Evolutionary conservation across 2,113 vertebrate genomes (phyloP), one percentile per base, ranked within the genome.

Genomic region (Eonycteris spelaea): DNA sequence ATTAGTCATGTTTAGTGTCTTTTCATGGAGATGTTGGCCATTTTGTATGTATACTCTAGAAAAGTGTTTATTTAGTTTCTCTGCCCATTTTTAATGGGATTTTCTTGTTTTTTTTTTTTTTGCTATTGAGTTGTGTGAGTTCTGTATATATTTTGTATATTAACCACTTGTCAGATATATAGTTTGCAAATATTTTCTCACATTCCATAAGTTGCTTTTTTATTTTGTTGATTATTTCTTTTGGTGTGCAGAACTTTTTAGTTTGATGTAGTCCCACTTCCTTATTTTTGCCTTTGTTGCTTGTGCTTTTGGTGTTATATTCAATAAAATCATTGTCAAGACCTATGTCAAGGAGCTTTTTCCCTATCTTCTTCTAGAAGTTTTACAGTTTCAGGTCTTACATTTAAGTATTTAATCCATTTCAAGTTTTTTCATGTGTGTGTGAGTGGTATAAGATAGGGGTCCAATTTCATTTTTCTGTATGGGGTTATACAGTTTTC

Each of bases 281-380:
- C 57, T 90, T 90, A 86, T 91, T 78, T 79, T 95, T 79, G 73
- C 43, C 35, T 86, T 86, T 73, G 45, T 86, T 79, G 12, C 73
- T 26, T 80, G 35, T 86, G 12, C 43, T 74, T 86, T 55, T 80
- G 48, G 77, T 55, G 18, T 89, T n/a, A 70, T 74, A 83, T n/a
- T 10, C 0, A 10, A 59, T 57, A 83, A 82, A 59, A 7, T 74
- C 26, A 59, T 92, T 68, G 51, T 67, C 3, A 26, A 82, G 33
- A 48, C 51, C 7, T 59, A 61, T 83, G 77, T 83, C 90, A 83
- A 51, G 22, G 48, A 88, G 15, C 2, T 92, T 92, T 92, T 10
- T 1, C 0, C 0, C 19, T 16, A 0, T 61, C 87, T 83, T 61
- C 28, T 83, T 95, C 26, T 35, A 87, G 33, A 26, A 82, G 63